phyloP scores from a whole-genome alignment of 2,797 vertebrate species.

The Poliocrania exsul region DNA sequence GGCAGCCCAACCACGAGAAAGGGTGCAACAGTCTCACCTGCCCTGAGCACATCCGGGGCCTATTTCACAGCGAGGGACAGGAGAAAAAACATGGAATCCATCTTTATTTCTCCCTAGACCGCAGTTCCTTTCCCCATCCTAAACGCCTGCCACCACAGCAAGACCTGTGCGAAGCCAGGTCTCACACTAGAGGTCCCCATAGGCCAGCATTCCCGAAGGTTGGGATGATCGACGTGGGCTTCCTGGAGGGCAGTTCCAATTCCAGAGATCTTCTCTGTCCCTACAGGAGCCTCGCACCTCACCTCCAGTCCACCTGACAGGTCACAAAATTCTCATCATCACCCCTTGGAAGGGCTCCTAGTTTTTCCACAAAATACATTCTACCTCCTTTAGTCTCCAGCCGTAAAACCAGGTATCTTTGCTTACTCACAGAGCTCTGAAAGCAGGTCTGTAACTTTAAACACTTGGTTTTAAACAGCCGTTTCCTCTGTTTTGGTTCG shows the following conservation, averaged over 20 bases:
- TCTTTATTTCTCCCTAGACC: neutral
- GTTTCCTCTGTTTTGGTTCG: neutral
- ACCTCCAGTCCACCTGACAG: neutral
- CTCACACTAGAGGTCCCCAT: slow-evolving; percentile 71
- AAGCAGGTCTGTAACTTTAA: neutral
- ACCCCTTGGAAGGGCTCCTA: neutral
- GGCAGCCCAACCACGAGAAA: neutral
- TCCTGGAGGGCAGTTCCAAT: neutral
- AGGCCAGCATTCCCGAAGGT: slow-evolving; percentile 7
- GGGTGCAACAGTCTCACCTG: neutral
- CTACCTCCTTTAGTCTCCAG: neutral
- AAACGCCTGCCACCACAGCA: accelerated
- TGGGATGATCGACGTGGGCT: neutral
- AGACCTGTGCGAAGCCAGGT: neutral
- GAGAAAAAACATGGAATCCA: neutral
- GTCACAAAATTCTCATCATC: neutral
- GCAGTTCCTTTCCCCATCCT: neutral
- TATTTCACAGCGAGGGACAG: neutral
- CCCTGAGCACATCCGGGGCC: neutral
- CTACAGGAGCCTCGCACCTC: neutral
- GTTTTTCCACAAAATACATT: neutral
- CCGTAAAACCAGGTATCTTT: neutral
- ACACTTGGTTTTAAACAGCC: neutral
- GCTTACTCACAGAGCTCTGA: neutral
- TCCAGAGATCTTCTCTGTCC: neutral